Percentiles rank a stretch among this genome's conserved stretches.
Evolutionary conservation across 2,113 vertebrate species (phyloP).

Genomic region (Xiphophorus couchianus): DNA sequence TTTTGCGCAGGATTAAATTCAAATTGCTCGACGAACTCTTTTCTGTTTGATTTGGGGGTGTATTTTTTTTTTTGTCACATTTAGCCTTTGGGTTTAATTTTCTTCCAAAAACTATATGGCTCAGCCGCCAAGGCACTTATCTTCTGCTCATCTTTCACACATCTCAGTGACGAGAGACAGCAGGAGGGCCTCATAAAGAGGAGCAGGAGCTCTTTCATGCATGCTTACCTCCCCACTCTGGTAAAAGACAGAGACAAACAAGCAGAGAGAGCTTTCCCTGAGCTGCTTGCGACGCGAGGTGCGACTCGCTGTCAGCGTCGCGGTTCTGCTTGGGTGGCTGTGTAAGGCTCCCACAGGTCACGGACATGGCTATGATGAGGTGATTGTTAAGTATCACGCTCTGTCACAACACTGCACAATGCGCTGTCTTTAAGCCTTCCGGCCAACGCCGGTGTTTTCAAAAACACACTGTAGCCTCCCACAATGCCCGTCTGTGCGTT

Average conservation of each 20-base stretch:
- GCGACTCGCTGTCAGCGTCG: slow-evolving; percentile 75
- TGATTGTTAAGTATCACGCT: slow-evolving; percentile 77
- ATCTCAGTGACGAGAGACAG: slow-evolving; percentile 5
- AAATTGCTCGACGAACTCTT: not conserved
- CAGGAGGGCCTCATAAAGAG: slow-evolving; percentile 6
- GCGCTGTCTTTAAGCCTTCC: slow-evolving; percentile 76
- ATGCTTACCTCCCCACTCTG: slow-evolving; percentile 36
- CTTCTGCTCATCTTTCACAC: not conserved
- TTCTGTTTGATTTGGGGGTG: not conserved
- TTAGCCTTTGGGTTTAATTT: not conserved
- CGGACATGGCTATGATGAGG: slow-evolving; percentile 78
- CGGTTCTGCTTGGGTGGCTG: slow-evolving; percentile 71
- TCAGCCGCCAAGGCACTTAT: not conserved
- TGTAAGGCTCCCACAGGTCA: slow-evolving; percentile 72
- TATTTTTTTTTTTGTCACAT: not conserved
- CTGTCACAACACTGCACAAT: slow-evolving; percentile 77
- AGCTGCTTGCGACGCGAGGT: slow-evolving; percentile 49
- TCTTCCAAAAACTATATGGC: not conserved
- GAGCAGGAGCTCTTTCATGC: slow-evolving; percentile 32
- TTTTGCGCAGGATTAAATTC: not conserved
- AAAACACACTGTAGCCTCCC: slow-evolving; percentile 66
- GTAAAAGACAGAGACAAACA: slow-evolving; percentile 52
- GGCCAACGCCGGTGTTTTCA: slow-evolving; percentile 69
- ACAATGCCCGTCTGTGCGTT: slow-evolving; percentile 71
- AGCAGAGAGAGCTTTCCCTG: slow-evolving; percentile 36